Evolutionary conservation across 2,113 vertebrate species (phyloP).

Genomic region (Proteles cristata): DNA sequence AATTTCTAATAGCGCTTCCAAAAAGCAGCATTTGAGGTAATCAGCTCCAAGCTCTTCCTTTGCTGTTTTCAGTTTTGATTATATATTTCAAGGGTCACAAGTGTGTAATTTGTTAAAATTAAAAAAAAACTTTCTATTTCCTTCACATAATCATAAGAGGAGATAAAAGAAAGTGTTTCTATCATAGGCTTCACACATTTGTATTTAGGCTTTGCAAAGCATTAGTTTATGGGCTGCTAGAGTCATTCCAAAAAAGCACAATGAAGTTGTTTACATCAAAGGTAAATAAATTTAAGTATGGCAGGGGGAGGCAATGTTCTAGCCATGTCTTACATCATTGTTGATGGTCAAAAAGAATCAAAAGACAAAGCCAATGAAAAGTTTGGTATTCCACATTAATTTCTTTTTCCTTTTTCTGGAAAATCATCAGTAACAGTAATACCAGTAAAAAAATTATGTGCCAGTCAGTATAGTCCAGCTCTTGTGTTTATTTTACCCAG

Average conservation of each 20-base stretch:
- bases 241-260: conserved; percentile 37
- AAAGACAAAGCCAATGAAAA: conserved; percentile 52
- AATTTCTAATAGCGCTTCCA: neutral
- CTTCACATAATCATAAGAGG: neutral
- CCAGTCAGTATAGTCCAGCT: conserved; percentile 84
- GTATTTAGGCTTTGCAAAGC: conserved; percentile 68
- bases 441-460: conserved; percentile 74
- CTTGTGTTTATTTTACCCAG: conserved; percentile 83
- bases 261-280: neutral
- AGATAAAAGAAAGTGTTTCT: conserved; percentile 59
- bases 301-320: neutral
- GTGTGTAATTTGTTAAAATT: neutral
- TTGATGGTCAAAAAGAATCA: conserved; percentile 57
- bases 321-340: conserved; percentile 26
- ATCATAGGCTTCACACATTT: neutral
- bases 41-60: conserved; percentile 32
- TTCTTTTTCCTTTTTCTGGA: conserved; percentile 51
- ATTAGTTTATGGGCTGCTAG: conserved; percentile 63
- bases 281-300: conserved; percentile 28
- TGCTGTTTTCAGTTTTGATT: conserved; percentile 30
- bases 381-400: conserved; percentile 60
- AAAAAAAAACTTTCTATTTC: neutral
- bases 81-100: neutral
- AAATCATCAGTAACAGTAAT: conserved; percentile 53
- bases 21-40: neutral